Evolutionary conservation across 2,797 vertebrate species (phyloP).

Genomic region (Masticophis lateralis): DNA sequence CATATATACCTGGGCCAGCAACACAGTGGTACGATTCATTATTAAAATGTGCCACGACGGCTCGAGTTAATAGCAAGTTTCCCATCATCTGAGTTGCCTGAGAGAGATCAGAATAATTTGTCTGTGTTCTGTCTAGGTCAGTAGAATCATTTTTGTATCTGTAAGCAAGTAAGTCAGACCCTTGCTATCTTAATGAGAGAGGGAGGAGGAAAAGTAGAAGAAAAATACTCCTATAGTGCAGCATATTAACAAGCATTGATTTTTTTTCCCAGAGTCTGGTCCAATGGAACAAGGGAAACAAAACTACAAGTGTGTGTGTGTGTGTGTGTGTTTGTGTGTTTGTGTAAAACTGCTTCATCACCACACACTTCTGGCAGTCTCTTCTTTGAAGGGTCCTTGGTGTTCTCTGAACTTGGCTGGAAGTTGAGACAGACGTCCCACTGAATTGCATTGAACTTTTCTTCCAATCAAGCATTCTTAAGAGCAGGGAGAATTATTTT

Average conservation of each 20-base stretch:
- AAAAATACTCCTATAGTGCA: constrained; percentile 11
- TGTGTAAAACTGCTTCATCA: not conserved
- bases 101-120: constrained; percentile 34
- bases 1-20: constrained; percentile 34
- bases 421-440: not conserved
- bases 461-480: not conserved
- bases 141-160: constrained; percentile 23
- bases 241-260: not conserved
- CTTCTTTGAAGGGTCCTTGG: not conserved
- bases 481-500: not conserved
- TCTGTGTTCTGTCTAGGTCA: constrained; percentile 43
- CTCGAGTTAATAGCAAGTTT: constrained; percentile 32
- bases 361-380: not conserved
- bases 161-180: constrained; percentile 48
- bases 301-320: not conserved
- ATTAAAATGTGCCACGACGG: constrained; percentile 15
- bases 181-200: constrained; percentile 40
- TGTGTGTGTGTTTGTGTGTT: not conserved
- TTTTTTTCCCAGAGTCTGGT: not conserved
- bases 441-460: not conserved
- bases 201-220: constrained; percentile 1
- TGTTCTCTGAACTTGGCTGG: not conserved
- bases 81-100: not conserved
- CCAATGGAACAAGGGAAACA: not conserved
- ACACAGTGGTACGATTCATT: constrained; percentile 46